phyloP scores from a whole-genome alignment of 1,140 invertebrate species.

The Galleria mellonella region DNA sequence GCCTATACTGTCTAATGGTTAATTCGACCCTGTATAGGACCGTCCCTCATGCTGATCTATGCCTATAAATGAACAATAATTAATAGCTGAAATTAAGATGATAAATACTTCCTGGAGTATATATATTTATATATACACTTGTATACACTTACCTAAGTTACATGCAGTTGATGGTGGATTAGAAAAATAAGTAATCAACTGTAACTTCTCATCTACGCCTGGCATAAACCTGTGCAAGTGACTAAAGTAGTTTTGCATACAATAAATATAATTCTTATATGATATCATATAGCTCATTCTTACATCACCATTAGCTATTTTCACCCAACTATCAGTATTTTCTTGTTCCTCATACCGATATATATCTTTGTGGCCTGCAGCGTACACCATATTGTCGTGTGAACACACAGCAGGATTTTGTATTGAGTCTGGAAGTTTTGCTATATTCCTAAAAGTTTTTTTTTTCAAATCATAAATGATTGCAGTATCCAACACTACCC shows the following conservation, averaged over 20 bases:
- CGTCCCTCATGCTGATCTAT: no score
- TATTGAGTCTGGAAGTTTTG: slow-evolving; percentile 45
- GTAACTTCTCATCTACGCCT: slow-evolving; percentile 23
- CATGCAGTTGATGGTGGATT: slow-evolving; percentile 39
- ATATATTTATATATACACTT: neutral
- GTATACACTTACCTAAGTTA: slow-evolving; percentile 35
- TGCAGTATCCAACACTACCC: slow-evolving; percentile 44
- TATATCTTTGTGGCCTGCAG: slow-evolving; percentile 43
- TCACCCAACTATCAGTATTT: slow-evolving; percentile 27
- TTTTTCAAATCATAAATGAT: slow-evolving; percentile 46
- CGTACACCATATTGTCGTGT: slow-evolving; percentile 38
- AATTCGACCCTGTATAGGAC: no score
- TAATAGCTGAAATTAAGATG: no score
- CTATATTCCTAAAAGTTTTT: slow-evolving; percentile 37
- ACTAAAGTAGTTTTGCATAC: slow-evolving; percentile 48
- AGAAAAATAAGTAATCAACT: slow-evolving; percentile 35
- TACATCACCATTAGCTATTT: slow-evolving; percentile 33
- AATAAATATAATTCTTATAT: slow-evolving; percentile 49
- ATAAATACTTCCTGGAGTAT: no score
- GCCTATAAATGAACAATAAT: no score
- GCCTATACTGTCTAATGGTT: no score
- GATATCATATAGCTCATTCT: slow-evolving; percentile 38
- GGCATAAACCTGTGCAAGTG: slow-evolving; percentile 47
- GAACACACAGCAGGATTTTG: slow-evolving; percentile 45
- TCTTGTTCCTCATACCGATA: slow-evolving; percentile 39